These are phyloP conservation scores for Mormyrops attenuatus DNA, from an alignment of 2,797 vertebrate species.

Conservation along the genomic window DNA sequence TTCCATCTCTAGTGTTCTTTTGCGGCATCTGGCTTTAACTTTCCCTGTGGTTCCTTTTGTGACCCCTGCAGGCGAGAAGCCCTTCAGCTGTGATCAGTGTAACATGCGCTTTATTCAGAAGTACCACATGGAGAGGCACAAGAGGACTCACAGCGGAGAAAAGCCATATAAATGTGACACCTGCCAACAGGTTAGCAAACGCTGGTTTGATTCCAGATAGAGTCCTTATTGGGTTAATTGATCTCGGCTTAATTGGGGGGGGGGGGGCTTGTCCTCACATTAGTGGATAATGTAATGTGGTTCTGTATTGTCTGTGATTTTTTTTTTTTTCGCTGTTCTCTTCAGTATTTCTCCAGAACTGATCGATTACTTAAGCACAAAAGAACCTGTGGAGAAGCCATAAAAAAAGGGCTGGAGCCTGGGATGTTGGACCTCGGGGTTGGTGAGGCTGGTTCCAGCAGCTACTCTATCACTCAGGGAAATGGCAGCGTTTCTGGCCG, in stretches of 20 bases:
- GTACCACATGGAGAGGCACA: slow-evolving; percentile 99
- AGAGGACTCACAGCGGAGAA: slow-evolving; percentile 98
- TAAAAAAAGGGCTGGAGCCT: slow-evolving; percentile 88
- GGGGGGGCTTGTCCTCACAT: background rate
- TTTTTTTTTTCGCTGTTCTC: background rate
- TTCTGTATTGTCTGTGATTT: background rate
- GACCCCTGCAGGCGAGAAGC: slow-evolving; percentile 78
- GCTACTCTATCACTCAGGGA: slow-evolving; percentile 89
- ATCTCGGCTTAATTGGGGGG: background rate
- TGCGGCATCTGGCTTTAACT: background rate
- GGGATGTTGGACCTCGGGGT: slow-evolving; percentile 77
- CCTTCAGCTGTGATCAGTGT: slow-evolving; percentile 97
- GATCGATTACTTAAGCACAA: slow-evolving; percentile 99
- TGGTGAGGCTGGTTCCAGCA: slow-evolving; percentile 80
- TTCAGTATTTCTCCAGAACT: slow-evolving; percentile 95
- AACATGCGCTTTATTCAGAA: slow-evolving; percentile 99
- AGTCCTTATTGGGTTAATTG: background rate
- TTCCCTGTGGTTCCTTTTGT: background rate
- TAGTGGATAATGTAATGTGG: background rate
- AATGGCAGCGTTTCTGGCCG: slow-evolving; percentile 79
- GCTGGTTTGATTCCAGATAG: background rate
- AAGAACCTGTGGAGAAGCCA: slow-evolving; percentile 96
- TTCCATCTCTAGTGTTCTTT: background rate
- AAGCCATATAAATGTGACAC: slow-evolving; percentile 99
- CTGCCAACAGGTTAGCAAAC: slow-evolving; percentile 78